Evolutionary conservation across 2,113 vertebrate genomes (phyloP).

Genomic region (Phalacrocorax aristotelis): DNA sequence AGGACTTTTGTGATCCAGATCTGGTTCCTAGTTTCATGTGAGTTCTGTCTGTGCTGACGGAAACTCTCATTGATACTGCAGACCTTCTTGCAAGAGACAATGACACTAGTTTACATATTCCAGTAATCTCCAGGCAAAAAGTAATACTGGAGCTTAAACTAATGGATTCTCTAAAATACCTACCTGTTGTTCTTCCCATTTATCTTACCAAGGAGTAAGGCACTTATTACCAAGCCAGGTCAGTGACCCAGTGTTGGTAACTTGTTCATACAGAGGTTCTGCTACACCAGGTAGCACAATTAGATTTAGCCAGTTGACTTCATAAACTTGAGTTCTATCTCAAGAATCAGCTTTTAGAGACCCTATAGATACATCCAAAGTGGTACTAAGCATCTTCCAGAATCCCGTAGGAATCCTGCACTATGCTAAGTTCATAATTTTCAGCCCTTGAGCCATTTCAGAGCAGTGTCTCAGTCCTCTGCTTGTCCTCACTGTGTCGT

Average conservation of each 20-base stretch:
- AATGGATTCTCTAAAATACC: not conserved
- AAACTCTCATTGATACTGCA: not conserved
- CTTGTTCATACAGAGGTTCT: not conserved
- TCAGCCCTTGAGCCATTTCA: not conserved
- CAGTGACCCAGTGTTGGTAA: not conserved
- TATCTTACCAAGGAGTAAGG: not conserved
- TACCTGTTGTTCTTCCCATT: not conserved
- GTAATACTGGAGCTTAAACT: not conserved
- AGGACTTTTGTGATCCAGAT: not conserved
- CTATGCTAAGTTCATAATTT: not conserved
- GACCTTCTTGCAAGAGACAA: not conserved
- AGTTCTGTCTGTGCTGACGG: not conserved
- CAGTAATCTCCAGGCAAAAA: not conserved
- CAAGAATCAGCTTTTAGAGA: not conserved
- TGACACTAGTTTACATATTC: not conserved
- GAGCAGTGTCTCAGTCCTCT: not conserved
- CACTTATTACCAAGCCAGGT: not conserved
- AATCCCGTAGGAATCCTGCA: not conserved
- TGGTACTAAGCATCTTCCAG: not conserved
- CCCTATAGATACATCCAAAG: not conserved
- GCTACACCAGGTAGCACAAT: not conserved
- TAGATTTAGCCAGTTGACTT: not conserved
- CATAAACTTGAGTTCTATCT: not conserved
- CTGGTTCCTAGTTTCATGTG: not conserved
- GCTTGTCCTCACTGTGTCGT: not conserved